These are phyloP conservation scores for Drosophila mulleri DNA, from an alignment of 2,888 invertebrate species.

Conservation along the genomic window DNA sequence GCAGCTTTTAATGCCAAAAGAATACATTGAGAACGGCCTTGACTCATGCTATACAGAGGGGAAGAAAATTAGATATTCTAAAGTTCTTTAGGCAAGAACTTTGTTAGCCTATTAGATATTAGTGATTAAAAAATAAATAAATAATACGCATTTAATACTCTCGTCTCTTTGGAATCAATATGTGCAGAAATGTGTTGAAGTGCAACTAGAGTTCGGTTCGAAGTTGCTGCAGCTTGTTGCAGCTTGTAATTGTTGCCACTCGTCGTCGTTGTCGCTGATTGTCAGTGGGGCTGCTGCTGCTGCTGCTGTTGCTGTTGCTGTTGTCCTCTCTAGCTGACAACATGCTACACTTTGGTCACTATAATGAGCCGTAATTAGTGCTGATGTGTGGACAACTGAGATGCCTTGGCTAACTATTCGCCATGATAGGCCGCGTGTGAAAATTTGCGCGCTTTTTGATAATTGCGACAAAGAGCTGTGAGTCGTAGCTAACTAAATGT, in stretches of 20 bases:
- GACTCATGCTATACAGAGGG: background rate
- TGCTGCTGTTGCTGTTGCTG: conserved; percentile 31
- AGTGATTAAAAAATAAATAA: no score
- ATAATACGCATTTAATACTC: background rate
- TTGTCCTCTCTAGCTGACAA: conserved; percentile 70
- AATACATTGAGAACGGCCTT: background rate
- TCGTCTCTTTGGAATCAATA: background rate
- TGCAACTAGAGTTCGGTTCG: conserved; percentile 22
- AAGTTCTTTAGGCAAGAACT: background rate
- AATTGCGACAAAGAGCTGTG: conserved; percentile 62
- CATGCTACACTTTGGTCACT: conserved; percentile 81
- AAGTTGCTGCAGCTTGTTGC: conserved; percentile 25
- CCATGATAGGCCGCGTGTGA: conserved; percentile 70
- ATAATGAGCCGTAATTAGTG: conserved; percentile 81
- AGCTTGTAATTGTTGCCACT: conserved; percentile 69
- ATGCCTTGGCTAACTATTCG: conserved; percentile 47
- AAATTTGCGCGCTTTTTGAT: conserved; percentile 78
- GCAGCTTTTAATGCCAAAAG: background rate
- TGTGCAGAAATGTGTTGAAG: background rate
- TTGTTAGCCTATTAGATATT: no score
- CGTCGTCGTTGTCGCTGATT: conserved; percentile 41
- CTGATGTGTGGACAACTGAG: conserved; percentile 64
- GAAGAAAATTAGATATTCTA: background rate
- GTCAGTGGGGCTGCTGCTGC: conserved; percentile 21
- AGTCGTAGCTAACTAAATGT: conserved; percentile 13